Conservation (phyloP, 2,797 vertebrate genomes). For the Cygnus olor region DNA sequence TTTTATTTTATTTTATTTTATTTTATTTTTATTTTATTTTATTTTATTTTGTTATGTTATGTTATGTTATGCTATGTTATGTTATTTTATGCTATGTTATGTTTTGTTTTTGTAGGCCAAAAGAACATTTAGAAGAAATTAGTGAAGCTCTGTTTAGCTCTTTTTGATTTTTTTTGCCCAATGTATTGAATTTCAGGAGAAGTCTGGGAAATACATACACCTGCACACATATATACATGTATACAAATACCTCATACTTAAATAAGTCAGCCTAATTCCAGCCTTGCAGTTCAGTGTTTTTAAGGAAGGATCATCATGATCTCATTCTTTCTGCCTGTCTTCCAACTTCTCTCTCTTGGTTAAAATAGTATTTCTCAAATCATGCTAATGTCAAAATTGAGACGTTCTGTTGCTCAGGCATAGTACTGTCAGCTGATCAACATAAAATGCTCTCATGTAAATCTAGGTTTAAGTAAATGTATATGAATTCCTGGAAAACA, state of each 20-base stretch:
- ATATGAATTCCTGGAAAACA: constrained; percentile 4
- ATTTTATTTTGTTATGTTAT: no score
- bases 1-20: no score
- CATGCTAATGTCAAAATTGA: background rate
- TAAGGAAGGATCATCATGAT: background rate
- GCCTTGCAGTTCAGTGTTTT: background rate
- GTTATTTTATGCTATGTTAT: no score
- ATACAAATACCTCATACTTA: background rate
- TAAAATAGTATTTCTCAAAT: background rate
- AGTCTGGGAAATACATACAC: background rate
- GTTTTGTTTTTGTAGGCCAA: background rate
- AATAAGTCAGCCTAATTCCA: background rate
- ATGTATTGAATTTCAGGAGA: background rate
- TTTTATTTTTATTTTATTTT: no score
- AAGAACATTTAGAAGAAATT: background rate
- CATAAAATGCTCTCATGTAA: background rate
- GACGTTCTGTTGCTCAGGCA: background rate
- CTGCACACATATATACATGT: background rate
- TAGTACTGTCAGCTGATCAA: background rate
- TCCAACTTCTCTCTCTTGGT: background rate
- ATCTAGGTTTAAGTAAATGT: background rate
- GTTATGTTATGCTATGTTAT: no score
- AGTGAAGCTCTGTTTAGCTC: background rate
- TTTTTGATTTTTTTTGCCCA: background rate
- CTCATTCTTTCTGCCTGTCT: background rate